A percentile compares a stretch with the other conserved stretches of the same genome.
Evolutionary conservation across 2,113 vertebrate species (phyloP).

Genomic region (Ovibos moschatus): DNA sequence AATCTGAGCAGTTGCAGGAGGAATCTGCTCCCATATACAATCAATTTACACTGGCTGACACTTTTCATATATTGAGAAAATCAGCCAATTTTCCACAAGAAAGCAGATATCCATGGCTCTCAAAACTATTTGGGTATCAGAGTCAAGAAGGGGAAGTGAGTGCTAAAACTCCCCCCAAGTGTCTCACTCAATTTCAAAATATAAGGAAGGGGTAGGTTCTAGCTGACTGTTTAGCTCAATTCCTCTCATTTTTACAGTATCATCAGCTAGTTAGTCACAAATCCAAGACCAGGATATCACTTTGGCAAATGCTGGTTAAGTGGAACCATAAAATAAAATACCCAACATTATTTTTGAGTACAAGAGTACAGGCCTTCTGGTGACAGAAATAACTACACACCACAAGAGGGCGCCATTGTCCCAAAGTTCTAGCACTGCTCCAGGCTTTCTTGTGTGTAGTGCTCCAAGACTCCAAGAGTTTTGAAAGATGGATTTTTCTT

Average conservation of each 20-base stretch:
- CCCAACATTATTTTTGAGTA: not conserved
- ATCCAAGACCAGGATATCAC: not conserved
- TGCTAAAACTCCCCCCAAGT: not conserved
- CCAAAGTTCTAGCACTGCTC: not conserved
- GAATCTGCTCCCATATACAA: accelerated
- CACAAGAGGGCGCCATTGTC: constrained; percentile 49
- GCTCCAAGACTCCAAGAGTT: not conserved
- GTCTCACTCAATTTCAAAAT: not conserved
- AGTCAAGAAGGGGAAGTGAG: not conserved
- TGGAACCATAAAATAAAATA: not conserved
- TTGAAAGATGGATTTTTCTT: not conserved
- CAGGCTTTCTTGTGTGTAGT: not conserved
- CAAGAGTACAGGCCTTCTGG: not conserved
- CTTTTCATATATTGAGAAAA: not conserved
- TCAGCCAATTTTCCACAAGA: not conserved
- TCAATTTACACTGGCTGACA: not conserved
- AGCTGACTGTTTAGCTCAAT: not conserved
- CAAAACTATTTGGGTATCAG: not conserved
- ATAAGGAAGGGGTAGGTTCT: not conserved
- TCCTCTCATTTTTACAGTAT: not conserved
- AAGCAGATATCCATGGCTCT: not conserved
- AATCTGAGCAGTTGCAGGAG: not conserved
- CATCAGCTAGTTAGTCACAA: not conserved
- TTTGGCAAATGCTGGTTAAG: not conserved
- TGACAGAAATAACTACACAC: accelerated